phyloP scores from a whole-genome alignment of 2,113 vertebrate species.

The Antechinus flavipes region DNA sequence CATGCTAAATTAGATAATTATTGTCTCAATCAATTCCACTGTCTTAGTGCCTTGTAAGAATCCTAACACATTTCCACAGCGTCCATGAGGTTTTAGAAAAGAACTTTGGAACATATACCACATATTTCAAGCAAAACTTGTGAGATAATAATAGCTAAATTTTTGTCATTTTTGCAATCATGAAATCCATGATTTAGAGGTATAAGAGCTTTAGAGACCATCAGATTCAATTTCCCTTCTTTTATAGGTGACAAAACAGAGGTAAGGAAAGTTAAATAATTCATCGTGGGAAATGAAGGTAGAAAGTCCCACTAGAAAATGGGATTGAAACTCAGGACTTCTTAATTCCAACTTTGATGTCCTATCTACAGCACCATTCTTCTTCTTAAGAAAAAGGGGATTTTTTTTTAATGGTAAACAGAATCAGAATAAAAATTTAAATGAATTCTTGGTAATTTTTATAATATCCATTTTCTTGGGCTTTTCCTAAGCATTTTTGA shows the following conservation, averaged over 20 bases:
- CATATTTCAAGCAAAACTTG: neutral
- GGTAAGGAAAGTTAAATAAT: neutral
- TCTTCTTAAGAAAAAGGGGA: constrained; percentile 4
- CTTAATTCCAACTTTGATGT: neutral
- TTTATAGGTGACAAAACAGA: neutral
- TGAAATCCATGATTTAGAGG: neutral
- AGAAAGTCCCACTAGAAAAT: neutral
- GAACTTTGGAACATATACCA: neutral
- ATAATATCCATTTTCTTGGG: neutral
- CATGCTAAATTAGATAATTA: no score
- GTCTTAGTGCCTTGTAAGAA: no score
- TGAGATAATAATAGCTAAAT: neutral
- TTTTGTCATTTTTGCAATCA: neutral
- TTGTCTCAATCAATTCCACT: no score
- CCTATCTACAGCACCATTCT: neutral
- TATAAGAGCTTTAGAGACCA: neutral
- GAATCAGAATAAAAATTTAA: constrained; percentile 17
- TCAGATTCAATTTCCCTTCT: neutral
- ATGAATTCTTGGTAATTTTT: constrained; percentile 18
- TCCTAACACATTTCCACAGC: neutral
- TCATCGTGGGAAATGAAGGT: neutral
- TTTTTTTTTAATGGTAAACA: neutral
- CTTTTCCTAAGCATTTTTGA: neutral
- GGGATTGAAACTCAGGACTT: neutral
- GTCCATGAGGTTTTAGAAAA: neutral